Conservation (phyloP, 1,140 invertebrate species). For the Hetaerina americana region DNA sequence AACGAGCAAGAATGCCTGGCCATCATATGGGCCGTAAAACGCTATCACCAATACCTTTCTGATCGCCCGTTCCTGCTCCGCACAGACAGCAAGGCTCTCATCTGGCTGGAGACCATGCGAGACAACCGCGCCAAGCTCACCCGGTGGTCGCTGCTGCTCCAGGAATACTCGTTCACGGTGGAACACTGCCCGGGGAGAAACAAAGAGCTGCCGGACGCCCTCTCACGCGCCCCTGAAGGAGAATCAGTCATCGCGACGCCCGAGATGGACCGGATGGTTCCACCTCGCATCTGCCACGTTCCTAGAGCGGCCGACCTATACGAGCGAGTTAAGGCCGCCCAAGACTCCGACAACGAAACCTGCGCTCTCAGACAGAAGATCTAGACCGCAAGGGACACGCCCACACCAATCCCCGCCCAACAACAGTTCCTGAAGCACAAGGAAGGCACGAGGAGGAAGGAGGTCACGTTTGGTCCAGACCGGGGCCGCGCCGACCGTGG, state of each 20-base stretch:
- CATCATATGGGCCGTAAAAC: slow-evolving; percentile 22
- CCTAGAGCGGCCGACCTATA: not conserved
- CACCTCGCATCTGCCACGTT: not conserved
- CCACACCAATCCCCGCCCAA: not conserved
- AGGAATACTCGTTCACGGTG: slow-evolving; percentile 18
- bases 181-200: slow-evolving; percentile 17
- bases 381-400: not conserved
- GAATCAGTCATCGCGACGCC: not conserved
- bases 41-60: slow-evolving; percentile 21
- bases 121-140: slow-evolving; percentile 19
- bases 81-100: slow-evolving; percentile 19
- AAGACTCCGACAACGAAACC: not conserved
- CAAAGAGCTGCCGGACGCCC: slow-evolving; percentile 21
- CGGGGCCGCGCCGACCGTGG: not conserved
- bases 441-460: not conserved
- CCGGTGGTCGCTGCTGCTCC: slow-evolving; percentile 20
- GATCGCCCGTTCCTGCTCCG: slow-evolving; percentile 20
- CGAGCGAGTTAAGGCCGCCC: not conserved
- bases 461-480: not conserved
- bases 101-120: slow-evolving; percentile 17
- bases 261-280: not conserved
- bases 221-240: not conserved
- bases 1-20: slow-evolving; percentile 10
- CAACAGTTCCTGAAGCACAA: not conserved
- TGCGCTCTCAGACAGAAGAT: not conserved